Evolutionary conservation across 2,888 invertebrate species (phyloP).

Genomic region (Brachyptera putata): DNA sequence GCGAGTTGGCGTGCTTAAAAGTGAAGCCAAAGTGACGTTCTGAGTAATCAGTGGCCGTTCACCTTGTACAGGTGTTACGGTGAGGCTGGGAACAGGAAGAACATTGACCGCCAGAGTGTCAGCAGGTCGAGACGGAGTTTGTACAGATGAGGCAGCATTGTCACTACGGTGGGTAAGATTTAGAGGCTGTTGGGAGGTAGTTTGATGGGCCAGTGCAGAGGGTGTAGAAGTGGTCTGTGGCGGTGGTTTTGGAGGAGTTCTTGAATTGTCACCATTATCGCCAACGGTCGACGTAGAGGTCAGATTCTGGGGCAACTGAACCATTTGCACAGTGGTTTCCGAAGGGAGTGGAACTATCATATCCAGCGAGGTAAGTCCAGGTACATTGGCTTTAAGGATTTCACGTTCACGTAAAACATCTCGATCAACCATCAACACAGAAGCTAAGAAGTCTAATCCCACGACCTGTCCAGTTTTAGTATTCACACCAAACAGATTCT

Average conservation of each 20-base stretch:
- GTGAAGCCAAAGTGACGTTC: background rate
- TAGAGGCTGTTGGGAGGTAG: background rate
- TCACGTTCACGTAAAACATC: background rate
- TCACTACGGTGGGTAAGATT: too few species aligned
- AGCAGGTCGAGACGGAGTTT: too few species aligned
- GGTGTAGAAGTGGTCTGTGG: background rate
- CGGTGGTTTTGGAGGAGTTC: background rate
- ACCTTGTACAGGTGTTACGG: background rate
- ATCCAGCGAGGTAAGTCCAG: conserved; percentile 56
- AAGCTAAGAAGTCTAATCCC: background rate
- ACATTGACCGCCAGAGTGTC: too few species aligned
- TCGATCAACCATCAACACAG: background rate
- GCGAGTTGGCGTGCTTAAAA: background rate
- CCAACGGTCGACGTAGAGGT: background rate
- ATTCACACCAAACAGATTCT: too few species aligned
- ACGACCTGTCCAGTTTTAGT: background rate
- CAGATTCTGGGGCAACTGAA: conserved; percentile 47
- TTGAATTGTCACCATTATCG: background rate
- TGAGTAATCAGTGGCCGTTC: background rate
- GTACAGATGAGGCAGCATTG: too few species aligned
- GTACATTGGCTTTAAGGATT: conserved; percentile 41
- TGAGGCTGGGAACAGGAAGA: background rate
- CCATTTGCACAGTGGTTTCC: conserved; percentile 53
- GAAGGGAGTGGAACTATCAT: conserved; percentile 54
- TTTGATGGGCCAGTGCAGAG: background rate